These are phyloP conservation scores for Pelodiscus sinensis DNA, from an alignment of 2,113 vertebrate species.

Conservation along the genomic window DNA sequence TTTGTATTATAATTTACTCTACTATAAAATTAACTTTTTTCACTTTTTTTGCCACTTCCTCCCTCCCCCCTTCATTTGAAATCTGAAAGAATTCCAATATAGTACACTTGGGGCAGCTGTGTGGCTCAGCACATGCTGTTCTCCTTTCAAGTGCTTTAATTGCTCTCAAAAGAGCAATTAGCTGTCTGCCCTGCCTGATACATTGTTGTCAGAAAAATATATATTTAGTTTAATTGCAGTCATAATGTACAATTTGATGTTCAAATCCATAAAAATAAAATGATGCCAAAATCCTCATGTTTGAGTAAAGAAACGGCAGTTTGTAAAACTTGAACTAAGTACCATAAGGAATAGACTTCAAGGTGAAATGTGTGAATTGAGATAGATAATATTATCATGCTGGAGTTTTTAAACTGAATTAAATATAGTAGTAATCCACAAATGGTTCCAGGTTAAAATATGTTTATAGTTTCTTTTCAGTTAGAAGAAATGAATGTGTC, in stretches of 20 bases:
- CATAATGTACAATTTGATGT: constrained; percentile 10
- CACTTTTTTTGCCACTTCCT: not conserved
- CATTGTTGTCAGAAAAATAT: not conserved
- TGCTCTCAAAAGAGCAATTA: constrained; percentile 55
- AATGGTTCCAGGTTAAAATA: not conserved
- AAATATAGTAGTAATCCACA: not conserved
- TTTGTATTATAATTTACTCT: constrained; percentile 9
- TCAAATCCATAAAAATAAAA: not conserved
- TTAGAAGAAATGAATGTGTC: not conserved
- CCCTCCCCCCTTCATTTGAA: not conserved
- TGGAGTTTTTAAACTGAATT: not conserved
- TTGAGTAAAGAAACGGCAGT: constrained; percentile 23
- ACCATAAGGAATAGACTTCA: not conserved
- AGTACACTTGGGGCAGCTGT: not conserved
- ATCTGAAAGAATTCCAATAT: not conserved
- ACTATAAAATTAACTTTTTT: not conserved
- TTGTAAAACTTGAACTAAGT: not conserved
- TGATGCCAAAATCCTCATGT: not conserved
- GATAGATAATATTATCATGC: not conserved
- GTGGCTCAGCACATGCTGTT: not conserved
- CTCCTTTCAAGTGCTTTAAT: constrained; percentile 37
- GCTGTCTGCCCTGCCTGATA: not conserved
- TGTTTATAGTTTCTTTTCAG: not conserved
- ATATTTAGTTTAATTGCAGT: not conserved
- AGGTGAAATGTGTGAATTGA: not conserved